Evolutionary conservation across 1,140 invertebrate species (phyloP), one percentile per base, ranked within the genome.

Genomic region (Brachionus manjavacas): DNA sequence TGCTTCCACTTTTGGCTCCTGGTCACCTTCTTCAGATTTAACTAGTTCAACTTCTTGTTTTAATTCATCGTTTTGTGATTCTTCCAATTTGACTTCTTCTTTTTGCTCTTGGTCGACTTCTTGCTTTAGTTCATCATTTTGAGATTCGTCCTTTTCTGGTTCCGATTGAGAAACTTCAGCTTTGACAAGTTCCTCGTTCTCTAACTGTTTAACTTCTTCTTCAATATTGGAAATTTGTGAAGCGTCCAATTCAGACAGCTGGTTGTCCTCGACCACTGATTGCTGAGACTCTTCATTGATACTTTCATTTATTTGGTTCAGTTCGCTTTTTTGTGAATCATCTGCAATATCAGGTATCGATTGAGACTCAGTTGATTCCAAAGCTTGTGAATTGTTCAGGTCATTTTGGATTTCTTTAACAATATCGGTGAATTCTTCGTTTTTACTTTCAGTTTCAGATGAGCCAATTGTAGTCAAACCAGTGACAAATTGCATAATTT

Each of bases 401-500:
- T 72, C 68, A 16, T 16, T 20, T 72, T 72, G 68, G 41, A 41
- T 41, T 41, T 72, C 35, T 11, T 39, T 35, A 14, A 68, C 66
- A 14, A 68, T 31, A 16, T 72, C 68, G n/a, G 35, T 41, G 8
- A 39, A 72, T 39, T 72, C 16, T 16, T 20, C 31, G 14, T 72
- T 41, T 41, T 72, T 41, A 7, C 14, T 16, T 16, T 41, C 35
- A 7, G 28, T 8, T 39, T 39, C 28, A 68, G 66, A 31, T 23
- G 66, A 31, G n/a, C 66, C 66, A 20, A 72, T 16, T n/a, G 31
- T 72, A 1, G 68, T 72, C n/a, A 72, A 16, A 2, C 68, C 68
- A 72, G 68, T 72, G 35, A 72, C 68, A 39, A 72, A 72, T 41
- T 72, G 68, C 68, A 72, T 72, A 41, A 72, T 72, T 72, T 72